Evolutionary conservation across 1,140 invertebrate species (phyloP).

Genomic region (Scaptomyza graminum): DNA sequence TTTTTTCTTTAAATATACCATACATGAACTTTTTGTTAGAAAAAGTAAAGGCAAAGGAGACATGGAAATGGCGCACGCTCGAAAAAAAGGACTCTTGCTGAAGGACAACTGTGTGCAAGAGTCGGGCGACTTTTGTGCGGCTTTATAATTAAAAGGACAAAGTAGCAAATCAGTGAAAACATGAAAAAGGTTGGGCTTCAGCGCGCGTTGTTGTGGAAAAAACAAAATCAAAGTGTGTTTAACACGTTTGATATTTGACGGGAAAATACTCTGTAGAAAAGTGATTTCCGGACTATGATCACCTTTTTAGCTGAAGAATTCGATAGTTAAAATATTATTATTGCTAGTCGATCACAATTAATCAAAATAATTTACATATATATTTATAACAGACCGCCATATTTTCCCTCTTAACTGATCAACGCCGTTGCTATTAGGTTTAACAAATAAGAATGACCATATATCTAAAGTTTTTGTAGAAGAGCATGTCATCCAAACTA

Average conservation of each 20-base stretch:
- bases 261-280: background rate
- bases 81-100: conserved; percentile 38
- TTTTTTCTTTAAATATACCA: conserved; percentile 74
- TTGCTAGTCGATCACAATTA: too few relatives aligned
- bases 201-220: conserved; percentile 1
- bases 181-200: conserved; percentile 52
- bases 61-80: conserved; percentile 24
- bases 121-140: conserved; percentile 44
- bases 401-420: too few relatives aligned
- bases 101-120: conserved; percentile 16
- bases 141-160: conserved; percentile 79
- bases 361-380: too few relatives aligned
- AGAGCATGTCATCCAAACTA: too few relatives aligned
- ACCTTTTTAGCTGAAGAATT: too few relatives aligned
- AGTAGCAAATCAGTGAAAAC: conserved; percentile 76
- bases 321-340: too few relatives aligned
- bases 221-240: conserved; percentile 21
- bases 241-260: background rate
- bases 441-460: too few relatives aligned
- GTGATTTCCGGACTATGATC: too few relatives aligned
- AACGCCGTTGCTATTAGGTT: too few relatives aligned
- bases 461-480: too few relatives aligned
- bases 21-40: conserved; percentile 73
- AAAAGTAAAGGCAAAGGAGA: conserved; percentile 1
- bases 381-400: too few relatives aligned